Percentiles rank a stretch among this genome's conserved stretches.
Evolutionary conservation across 2,113 vertebrate species (phyloP).

Genomic region (Gadus chalcogrammus): DNA sequence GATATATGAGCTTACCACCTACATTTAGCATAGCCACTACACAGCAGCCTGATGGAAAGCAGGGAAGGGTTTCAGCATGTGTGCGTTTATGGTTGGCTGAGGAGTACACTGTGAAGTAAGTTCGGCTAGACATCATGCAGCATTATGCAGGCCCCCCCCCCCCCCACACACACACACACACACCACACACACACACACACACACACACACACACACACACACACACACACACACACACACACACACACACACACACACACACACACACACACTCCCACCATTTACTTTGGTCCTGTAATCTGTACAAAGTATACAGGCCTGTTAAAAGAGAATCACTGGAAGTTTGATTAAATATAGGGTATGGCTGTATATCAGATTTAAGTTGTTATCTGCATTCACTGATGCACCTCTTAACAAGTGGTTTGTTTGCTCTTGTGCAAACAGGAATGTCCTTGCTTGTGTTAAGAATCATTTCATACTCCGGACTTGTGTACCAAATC

Average conservation of each 20-base stretch:
- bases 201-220: neutral
- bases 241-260: no score
- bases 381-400: slow-evolving; percentile 31
- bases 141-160: slow-evolving; percentile 25
- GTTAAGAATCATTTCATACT: neutral
- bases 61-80: slow-evolving; percentile 54
- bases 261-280: neutral
- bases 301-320: slow-evolving; percentile 48
- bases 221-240: no score
- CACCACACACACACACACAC: no score
- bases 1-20: slow-evolving; percentile 78
- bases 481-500: neutral
- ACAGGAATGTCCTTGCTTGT: neutral
- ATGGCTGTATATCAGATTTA: slow-evolving; percentile 38
- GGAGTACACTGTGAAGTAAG: slow-evolving; percentile 58
- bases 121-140: slow-evolving; percentile 54
- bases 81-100: slow-evolving; percentile 59
- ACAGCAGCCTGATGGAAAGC: slow-evolving; percentile 69
- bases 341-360: slow-evolving; percentile 58
- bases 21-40: slow-evolving; percentile 72
- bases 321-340: slow-evolving; percentile 50
- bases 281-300: neutral
- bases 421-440: neutral
- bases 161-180: neutral
- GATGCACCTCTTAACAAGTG: slow-evolving; percentile 34